Conservation (phyloP, 2,113 vertebrate genomes). For the Craseonycteris thonglongyai region DNA sequence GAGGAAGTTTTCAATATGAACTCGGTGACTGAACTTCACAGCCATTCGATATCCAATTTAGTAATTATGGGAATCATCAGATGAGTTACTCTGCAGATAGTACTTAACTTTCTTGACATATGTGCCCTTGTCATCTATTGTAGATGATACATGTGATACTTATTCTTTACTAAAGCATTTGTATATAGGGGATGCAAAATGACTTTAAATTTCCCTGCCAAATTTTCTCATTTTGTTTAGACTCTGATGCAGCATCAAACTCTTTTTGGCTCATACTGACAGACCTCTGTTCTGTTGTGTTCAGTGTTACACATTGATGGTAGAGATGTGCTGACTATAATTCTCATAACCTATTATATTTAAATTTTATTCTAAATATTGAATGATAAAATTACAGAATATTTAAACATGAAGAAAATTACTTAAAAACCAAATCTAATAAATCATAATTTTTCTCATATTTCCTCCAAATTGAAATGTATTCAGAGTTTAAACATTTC, state of each 20-base stretch:
- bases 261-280: not conserved
- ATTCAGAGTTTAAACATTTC: constrained; percentile 13
- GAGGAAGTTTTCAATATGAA: constrained; percentile 67
- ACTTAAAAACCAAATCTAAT: constrained; percentile 14
- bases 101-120: constrained; percentile 64
- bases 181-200: constrained; percentile 69
- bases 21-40: constrained; percentile 66
- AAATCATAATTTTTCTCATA: not conserved
- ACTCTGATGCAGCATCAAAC: constrained; percentile 32
- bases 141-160: constrained; percentile 70
- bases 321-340: not conserved
- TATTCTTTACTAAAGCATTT: constrained; percentile 74
- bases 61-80: constrained; percentile 76
- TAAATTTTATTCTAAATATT: not conserved
- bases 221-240: constrained; percentile 70
- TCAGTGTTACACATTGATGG: not conserved
- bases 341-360: not conserved
- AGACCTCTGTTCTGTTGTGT: not conserved
- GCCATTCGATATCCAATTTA: constrained; percentile 70
- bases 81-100: constrained; percentile 58
- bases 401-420: constrained; percentile 10
- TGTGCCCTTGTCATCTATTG: constrained; percentile 69
- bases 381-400: constrained; percentile 30
- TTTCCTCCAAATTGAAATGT: not conserved
- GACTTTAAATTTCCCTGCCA: constrained; percentile 70